Evolutionary conservation across 30 jellyfish, hydroid and myxozoan species (phyloP).

Genomic region (Aurelia sp.): DNA sequence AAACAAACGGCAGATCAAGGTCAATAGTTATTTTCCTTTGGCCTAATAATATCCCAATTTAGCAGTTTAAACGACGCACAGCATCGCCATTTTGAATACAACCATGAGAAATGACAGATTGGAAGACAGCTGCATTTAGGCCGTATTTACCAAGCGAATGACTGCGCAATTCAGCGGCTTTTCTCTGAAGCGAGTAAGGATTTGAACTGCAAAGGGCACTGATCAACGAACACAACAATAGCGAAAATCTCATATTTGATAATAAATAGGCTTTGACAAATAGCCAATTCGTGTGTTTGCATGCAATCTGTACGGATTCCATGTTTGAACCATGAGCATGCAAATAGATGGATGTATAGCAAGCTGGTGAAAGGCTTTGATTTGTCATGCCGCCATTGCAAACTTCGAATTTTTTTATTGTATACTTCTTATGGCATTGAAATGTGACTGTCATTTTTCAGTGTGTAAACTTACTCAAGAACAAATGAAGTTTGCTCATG

Average conservation of each 20-base stretch:
- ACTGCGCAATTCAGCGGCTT: conserved; percentile 2
- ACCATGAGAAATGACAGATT: neutral
- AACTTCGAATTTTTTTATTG: neutral
- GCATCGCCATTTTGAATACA: too few species aligned
- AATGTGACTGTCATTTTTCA: too few species aligned
- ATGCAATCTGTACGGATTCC: conserved; percentile 17
- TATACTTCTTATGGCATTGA: neutral
- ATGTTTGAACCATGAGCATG: conserved; percentile 21
- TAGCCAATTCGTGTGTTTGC: conserved; percentile 30
- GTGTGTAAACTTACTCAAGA: too few species aligned
- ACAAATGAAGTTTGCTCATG: neutral
- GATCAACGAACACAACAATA: conserved; percentile 2
- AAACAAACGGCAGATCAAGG: too few species aligned
- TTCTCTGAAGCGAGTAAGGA: conserved; percentile 1
- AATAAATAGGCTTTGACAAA: conserved; percentile 3
- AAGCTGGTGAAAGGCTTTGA: conserved; percentile 44
- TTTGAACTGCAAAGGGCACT: conserved; percentile 1
- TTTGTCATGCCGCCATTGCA: conserved; percentile 38
- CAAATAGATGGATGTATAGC: conserved; percentile 26
- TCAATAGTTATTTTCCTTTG: too few species aligned
- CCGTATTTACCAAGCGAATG: neutral
- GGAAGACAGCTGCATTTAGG: neutral
- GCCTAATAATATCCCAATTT: too few species aligned
- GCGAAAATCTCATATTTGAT: conserved; percentile 31
- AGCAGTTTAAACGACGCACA: too few species aligned